Percentiles rank a stretch among this genome's conserved stretches.
phyloP scores from a whole-genome alignment of 2,797 vertebrate genomes.

The Acestrorhynchus altus region DNA sequence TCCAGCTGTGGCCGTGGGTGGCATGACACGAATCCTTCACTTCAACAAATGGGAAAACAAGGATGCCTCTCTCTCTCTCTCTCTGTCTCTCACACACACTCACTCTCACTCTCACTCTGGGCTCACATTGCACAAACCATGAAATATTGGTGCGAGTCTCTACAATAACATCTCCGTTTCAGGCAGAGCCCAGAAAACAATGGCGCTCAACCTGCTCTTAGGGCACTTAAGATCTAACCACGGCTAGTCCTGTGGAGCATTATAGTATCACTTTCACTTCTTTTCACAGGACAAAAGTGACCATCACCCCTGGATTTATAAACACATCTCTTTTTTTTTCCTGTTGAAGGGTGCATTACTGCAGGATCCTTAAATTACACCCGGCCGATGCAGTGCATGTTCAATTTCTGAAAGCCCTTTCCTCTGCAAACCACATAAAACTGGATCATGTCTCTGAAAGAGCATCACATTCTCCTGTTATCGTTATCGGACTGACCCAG shows the following conservation, averaged over 20 bases:
- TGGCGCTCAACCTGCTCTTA: conserved; percentile 31
- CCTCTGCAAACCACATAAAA: conserved; percentile 47
- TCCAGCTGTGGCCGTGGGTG: neutral
- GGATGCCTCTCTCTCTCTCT: conserved; percentile 36
- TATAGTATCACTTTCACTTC: conserved; percentile 62
- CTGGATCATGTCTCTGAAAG: conserved; percentile 45
- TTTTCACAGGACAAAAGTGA: conserved; percentile 21
- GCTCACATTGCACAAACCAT: conserved; percentile 13
- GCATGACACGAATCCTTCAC: neutral
- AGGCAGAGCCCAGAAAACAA: conserved; percentile 25
- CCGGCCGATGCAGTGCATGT: conserved; percentile 25
- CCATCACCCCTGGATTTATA: conserved; percentile 19
- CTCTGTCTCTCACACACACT: conserved; percentile 37
- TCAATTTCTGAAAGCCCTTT: conserved; percentile 40
- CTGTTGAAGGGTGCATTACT: conserved; percentile 42
- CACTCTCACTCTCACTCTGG: conserved; percentile 15
- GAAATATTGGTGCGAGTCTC: conserved; percentile 28
- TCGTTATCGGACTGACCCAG: conserved; percentile 34
- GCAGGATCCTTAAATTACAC: conserved; percentile 47
- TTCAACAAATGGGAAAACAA: neutral
- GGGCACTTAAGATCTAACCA: conserved; percentile 55
- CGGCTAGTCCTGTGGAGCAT: conserved; percentile 58
- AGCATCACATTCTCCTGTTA: neutral
- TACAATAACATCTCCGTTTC: conserved; percentile 25
- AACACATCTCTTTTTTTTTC: conserved; percentile 45